Evolutionary conservation across 2,888 invertebrate species (phyloP).

Genomic region (Syritta pipiens): DNA sequence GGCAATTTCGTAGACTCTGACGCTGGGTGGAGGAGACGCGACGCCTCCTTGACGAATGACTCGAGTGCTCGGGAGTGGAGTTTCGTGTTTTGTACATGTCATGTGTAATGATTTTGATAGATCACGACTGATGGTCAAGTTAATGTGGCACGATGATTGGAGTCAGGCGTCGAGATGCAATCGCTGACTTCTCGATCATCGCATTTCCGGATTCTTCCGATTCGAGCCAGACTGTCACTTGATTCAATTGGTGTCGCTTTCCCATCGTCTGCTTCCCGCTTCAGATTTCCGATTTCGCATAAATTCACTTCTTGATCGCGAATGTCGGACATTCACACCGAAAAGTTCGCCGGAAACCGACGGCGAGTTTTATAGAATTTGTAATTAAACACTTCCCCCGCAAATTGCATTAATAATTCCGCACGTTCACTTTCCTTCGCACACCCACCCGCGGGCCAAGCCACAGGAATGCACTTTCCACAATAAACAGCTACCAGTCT

Average conservation of each 20-base stretch:
- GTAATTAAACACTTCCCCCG: constrained; percentile 17
- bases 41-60: constrained; percentile 58
- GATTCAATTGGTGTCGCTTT: too few species aligned
- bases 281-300: background rate
- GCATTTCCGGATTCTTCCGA: constrained; percentile 20
- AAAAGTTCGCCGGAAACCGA: constrained; percentile 1
- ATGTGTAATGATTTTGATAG: constrained; percentile 62
- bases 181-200: too few species aligned
- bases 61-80: constrained; percentile 63
- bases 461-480: constrained; percentile 40
- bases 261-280: too few species aligned
- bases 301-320: background rate
- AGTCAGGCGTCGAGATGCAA: constrained; percentile 14
- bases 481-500: constrained; percentile 15
- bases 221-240: too few species aligned
- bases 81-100: constrained; percentile 63
- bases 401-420: constrained; percentile 1
- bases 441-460: background rate
- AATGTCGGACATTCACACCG: background rate
- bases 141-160: constrained; percentile 53
- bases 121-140: constrained; percentile 66
- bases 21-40: constrained; percentile 26
- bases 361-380: constrained; percentile 9
- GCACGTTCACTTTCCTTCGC: background rate
- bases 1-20: constrained; percentile 12